A percentile compares a stretch with the other conserved stretches of the same genome.
phyloP scores from a whole-genome alignment of 2,888 invertebrate species.

The Frankliniella intonsa region DNA sequence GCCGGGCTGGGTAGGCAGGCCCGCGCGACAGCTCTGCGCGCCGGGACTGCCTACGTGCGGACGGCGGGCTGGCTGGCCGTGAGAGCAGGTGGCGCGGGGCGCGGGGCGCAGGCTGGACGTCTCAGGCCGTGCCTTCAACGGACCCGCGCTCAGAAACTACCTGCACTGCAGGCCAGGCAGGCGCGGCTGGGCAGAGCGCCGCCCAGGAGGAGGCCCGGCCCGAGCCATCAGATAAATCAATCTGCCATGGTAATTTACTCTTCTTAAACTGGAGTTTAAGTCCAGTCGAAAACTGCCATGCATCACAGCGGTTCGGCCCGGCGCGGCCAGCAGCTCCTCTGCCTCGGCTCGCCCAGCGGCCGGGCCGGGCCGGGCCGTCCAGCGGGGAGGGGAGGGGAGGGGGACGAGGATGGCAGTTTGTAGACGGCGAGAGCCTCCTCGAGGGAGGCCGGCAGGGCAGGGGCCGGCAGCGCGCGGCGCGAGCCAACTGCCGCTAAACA shows the following conservation, averaged over 20 bases:
- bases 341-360: neutral
- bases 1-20: neutral
- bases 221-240: slow-evolving; percentile 10
- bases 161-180: neutral
- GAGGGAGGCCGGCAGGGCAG: too few relatives aligned
- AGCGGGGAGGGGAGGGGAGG: neutral
- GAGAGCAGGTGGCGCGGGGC: neutral
- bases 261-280: slow-evolving; percentile 27
- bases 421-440: too few relatives aligned
- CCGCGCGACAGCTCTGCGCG: neutral
- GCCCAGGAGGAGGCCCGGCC: neutral
- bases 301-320: too few relatives aligned
- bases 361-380: neutral
- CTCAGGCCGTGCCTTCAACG: neutral
- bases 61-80: neutral
- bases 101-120: neutral
- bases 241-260: slow-evolving; percentile 11
- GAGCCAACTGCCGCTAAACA: too few relatives aligned
- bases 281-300: slow-evolving; percentile 26
- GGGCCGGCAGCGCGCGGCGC: too few relatives aligned
- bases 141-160: neutral
- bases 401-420: too few relatives aligned
- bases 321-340: neutral
- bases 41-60: neutral
- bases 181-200: neutral